Evolutionary conservation across 2,113 vertebrate species (phyloP).

Genomic region (Mesembrinibis cayennensis): DNA sequence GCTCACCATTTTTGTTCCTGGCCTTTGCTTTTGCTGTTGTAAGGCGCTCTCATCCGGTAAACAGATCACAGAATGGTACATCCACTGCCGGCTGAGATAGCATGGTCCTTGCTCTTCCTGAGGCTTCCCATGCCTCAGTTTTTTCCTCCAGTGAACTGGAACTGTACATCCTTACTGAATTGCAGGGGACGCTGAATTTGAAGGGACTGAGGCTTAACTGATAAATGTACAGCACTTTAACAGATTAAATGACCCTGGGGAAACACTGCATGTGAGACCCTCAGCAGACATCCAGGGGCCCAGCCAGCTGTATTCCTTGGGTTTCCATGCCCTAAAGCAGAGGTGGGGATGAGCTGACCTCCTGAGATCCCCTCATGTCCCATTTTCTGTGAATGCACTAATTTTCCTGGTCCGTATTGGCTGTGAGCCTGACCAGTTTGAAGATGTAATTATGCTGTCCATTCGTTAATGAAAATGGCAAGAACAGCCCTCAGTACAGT

Average conservation of each 20-base stretch:
- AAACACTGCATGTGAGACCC: accelerated
- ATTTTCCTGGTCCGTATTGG: accelerated
- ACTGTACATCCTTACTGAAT: background rate
- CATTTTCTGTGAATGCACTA: background rate
- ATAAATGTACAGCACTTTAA: background rate
- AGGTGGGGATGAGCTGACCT: background rate
- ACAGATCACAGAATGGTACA: background rate
- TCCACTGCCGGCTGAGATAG: background rate
- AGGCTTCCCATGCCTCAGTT: background rate
- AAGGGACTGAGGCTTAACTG: background rate
- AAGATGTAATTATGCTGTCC: background rate
- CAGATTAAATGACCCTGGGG: background rate
- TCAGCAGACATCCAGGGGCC: background rate
- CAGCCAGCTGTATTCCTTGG: background rate
- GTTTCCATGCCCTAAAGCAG: background rate
- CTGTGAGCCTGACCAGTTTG: background rate
- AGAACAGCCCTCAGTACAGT: background rate
- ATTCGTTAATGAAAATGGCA: background rate
- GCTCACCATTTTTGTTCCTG: background rate
- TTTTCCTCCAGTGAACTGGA: background rate
- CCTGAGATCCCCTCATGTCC: background rate
- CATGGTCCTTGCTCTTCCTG: background rate
- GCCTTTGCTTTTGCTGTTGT: background rate
- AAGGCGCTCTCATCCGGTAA: background rate
- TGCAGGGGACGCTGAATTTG: background rate